Conservation (phyloP, 2,888 invertebrate species). For the Agonopterix heracliana region DNA sequence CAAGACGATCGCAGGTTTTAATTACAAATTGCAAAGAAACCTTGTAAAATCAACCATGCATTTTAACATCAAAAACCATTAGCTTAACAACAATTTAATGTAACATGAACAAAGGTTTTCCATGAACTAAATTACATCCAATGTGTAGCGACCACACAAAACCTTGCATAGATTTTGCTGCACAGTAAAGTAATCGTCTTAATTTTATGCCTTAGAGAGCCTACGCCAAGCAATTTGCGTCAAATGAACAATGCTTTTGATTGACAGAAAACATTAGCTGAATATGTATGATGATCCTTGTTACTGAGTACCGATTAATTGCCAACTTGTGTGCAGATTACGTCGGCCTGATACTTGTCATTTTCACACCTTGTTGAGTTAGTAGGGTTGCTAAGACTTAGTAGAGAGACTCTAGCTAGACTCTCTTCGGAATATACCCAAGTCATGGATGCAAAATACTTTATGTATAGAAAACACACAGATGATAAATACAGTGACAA, state of each 20-base stretch:
- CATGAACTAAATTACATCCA: conserved; percentile 52
- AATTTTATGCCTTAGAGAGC: conserved; percentile 38
- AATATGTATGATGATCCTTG: conserved; percentile 62
- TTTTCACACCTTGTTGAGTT: conserved; percentile 55
- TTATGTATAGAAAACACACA: too few species aligned
- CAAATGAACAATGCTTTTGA: conserved; percentile 54
- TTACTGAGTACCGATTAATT: conserved; percentile 59
- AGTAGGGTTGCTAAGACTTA: conserved; percentile 18
- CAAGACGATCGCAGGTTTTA: too few species aligned
- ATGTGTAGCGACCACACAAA: conserved; percentile 39
- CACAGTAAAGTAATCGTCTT: conserved; percentile 32
- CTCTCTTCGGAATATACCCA: too few species aligned
- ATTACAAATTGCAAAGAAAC: too few species aligned
- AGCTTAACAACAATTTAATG: background rate
- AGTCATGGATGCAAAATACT: too few species aligned
- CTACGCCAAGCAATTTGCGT: conserved; percentile 63
- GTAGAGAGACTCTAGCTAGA: background rate
- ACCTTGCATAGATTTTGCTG: conserved; percentile 46
- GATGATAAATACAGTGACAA: too few species aligned
- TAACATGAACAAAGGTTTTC: conserved; percentile 41
- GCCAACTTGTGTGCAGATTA: conserved; percentile 35
- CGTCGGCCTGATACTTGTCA: conserved; percentile 43
- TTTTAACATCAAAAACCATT: too few species aligned
- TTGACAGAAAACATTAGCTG: conserved; percentile 56
- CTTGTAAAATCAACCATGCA: too few species aligned